Base-by-base conservation (phyloP, 2,888 invertebrate species). In the Lepetodrilus schrolli region DNA sequence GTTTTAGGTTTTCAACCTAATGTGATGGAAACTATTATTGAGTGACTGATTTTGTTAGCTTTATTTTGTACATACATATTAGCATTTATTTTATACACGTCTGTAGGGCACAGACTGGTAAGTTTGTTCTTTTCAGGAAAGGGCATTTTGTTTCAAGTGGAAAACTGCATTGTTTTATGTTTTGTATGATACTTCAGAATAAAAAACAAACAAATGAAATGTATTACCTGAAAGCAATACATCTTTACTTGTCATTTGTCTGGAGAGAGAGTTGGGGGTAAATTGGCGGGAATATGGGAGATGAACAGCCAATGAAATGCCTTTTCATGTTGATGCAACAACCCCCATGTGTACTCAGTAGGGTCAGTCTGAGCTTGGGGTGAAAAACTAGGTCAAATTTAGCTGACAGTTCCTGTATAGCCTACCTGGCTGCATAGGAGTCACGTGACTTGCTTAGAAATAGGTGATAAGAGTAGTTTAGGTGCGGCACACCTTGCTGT, bases 81-180 rank as follows among this genome's bases (percentile, higher is more conserved):
- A 58, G 58, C 58, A 58, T 58, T 51, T 58, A 58, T 58, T 58
- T 58, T 58, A 58, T 58, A 30, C 58, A 26, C 23, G 58, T 58
- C 58, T 58, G 58, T 26, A 58, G 58, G 58, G 26, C 58, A 34
- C 58, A 34, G 58, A 34, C 58, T 58, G 34, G 17, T 58, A n/a
- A n/a, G 58, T 58, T 26, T 58, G 58, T 58, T 58, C 58, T 58
- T 58, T 23, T 58, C n/a, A 58, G 58, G 58, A 58, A 58, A 23
- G 58, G 58, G 58, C 58, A 58, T 58, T 58, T 58, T 58, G 58
- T 58, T 26, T 58, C 58, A 58, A 30, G 58, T 30, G 17, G 17
- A 48, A 20, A 17, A 48, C 21, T 17, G 20, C 17, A 20, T 48
- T 48, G 17, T 58, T 58, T 30, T 58, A 26, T 30, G 30, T 58